phyloP scores from a whole-genome alignment of 2,797 vertebrate species.

The Alca torda region DNA sequence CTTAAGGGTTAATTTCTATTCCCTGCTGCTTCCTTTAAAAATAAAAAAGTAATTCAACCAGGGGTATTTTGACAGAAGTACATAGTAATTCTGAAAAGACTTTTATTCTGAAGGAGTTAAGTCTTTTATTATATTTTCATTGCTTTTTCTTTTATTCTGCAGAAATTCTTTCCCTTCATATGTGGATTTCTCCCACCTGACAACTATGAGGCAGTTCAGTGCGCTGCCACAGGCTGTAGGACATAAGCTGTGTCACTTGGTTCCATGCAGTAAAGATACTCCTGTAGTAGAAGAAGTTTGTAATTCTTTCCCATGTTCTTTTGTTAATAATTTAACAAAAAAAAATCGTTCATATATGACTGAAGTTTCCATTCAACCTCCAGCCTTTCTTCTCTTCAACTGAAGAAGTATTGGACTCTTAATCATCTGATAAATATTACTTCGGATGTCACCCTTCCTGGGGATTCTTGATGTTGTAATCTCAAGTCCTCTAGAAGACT shows the following conservation, averaged over 20 bases:
- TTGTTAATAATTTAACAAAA: neutral
- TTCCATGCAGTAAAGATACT: neutral
- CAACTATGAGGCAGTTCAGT: neutral
- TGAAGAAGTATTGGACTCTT: neutral
- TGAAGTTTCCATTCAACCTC: neutral
- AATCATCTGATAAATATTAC: neutral
- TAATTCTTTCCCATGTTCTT: neutral
- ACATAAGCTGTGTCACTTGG: neutral
- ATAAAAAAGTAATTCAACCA: neutral
- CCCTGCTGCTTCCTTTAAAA: neutral
- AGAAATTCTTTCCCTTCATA: neutral
- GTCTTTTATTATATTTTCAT: neutral
- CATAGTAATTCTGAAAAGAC: neutral
- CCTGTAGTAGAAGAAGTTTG: neutral
- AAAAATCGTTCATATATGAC: fast-evolving
- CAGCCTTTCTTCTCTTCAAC: neutral
- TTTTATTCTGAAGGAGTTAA: neutral
- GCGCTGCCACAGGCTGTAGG: neutral
- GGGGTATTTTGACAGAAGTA: neutral
- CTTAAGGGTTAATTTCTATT: neutral
- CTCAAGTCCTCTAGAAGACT: neutral
- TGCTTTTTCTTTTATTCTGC: neutral
- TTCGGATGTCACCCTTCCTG: neutral
- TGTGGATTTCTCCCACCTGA: neutral
- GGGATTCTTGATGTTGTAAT: neutral